Evolutionary conservation across 2,888 invertebrate species (phyloP).

Genomic region (Hemicrepidius hirtus): DNA sequence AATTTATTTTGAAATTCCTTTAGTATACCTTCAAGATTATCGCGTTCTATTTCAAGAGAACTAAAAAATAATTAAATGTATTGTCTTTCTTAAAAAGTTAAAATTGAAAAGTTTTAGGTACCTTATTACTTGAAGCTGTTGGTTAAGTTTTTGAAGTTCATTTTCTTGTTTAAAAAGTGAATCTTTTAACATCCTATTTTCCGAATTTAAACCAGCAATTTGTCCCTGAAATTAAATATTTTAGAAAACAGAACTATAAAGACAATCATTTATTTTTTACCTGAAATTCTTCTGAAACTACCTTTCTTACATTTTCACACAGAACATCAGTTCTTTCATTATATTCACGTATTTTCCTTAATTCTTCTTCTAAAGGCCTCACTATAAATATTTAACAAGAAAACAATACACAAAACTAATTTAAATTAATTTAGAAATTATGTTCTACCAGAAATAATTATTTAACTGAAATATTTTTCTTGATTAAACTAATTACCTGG

Average conservation of each 20-base stretch:
- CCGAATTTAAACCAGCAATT: slow-evolving; percentile 1
- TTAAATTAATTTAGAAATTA: too few species aligned
- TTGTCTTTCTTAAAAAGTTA: background rate
- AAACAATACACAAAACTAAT: too few species aligned
- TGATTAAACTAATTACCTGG: slow-evolving; percentile 3
- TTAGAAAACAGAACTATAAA: background rate
- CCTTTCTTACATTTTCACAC: slow-evolving; percentile 25
- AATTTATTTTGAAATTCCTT: slow-evolving; percentile 9
- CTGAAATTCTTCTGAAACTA: slow-evolving; percentile 30
- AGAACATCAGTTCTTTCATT: slow-evolving; percentile 32
- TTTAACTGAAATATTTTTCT: slow-evolving; percentile 39
- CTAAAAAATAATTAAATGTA: slow-evolving; percentile 3
- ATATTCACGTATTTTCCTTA: slow-evolving; percentile 38
- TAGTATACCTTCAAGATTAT: slow-evolving; percentile 27
- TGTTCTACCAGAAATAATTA: too few species aligned
- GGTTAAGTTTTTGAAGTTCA: background rate
- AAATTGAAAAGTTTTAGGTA: too few species aligned
- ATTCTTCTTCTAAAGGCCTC: slow-evolving; percentile 35
- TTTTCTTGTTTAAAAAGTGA: background rate
- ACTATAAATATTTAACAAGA: background rate
- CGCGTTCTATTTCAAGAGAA: slow-evolving; percentile 22
- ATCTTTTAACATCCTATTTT: slow-evolving; percentile 4
- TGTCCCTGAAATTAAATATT: slow-evolving; percentile 13
- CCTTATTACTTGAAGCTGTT: slow-evolving; percentile 1
- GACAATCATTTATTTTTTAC: too few species aligned